Evolutionary conservation across 1,140 invertebrate genomes (phyloP).

Genomic region (Drosophila teissieri): DNA sequence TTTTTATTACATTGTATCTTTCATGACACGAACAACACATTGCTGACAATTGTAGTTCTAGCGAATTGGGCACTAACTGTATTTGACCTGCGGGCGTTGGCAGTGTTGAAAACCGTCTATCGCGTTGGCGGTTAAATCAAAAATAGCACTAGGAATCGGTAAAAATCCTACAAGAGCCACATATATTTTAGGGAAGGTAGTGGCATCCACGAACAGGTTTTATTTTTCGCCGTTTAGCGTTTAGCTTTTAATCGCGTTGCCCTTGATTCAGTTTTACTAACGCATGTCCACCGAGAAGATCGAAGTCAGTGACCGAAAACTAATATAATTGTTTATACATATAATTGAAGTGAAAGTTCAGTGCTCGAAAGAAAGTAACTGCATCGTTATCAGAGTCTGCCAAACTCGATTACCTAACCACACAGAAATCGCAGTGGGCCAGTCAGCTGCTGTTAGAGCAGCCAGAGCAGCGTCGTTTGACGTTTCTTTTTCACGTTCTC

Average conservation of each 20-base stretch:
- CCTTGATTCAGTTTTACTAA: not conserved
- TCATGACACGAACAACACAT: too few relatives aligned
- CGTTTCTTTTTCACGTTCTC: slow-evolving; percentile 32
- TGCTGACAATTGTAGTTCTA: too few relatives aligned
- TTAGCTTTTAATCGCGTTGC: slow-evolving; percentile 1
- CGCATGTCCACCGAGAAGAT: not conserved
- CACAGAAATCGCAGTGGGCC: slow-evolving; percentile 36
- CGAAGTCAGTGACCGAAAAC: too few relatives aligned
- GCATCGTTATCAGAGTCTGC: not conserved
- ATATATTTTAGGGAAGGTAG: not conserved
- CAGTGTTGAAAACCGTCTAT: slow-evolving; percentile 10
- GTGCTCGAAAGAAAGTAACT: not conserved
- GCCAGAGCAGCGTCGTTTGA: slow-evolving; percentile 16
- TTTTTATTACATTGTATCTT: not conserved
- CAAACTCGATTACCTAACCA: slow-evolving; percentile 38
- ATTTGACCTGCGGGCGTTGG: not conserved
- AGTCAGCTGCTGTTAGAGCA: slow-evolving; percentile 58
- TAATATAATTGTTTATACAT: not conserved
- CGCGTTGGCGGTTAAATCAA: not conserved
- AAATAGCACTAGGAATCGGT: slow-evolving; percentile 15
- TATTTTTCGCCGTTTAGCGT: slow-evolving; percentile 36
- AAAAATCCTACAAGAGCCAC: not conserved
- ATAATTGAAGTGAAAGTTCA: not conserved
- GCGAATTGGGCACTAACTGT: not conserved
- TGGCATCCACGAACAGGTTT: slow-evolving; percentile 32